These are phyloP conservation scores for Caenorhabditis becei DNA, from an alignment of 2,888 invertebrate genomes.

Conservation along the genomic window DNA sequence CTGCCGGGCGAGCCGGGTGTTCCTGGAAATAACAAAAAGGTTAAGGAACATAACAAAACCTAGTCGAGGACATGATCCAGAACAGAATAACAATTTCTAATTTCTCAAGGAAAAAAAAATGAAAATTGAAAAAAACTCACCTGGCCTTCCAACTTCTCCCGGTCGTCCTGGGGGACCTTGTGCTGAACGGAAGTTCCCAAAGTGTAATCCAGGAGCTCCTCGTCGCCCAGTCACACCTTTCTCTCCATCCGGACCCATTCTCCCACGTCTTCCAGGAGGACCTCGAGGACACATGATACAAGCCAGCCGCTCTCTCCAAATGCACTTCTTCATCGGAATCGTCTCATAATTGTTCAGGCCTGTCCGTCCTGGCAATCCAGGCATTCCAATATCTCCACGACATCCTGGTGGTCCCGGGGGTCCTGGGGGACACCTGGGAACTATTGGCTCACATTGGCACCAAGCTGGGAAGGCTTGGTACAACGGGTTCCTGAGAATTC, in stretches of 20 bases:
- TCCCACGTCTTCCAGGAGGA: slow-evolving; percentile 62
- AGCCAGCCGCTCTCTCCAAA: slow-evolving; percentile 23
- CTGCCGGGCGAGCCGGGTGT: slow-evolving; percentile 24
- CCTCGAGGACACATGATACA: slow-evolving; percentile 64
- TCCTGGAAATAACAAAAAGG: slow-evolving; percentile 35
- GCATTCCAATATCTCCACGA: slow-evolving; percentile 45
- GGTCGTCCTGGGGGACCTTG: slow-evolving; percentile 42
- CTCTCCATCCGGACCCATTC: slow-evolving; percentile 47
- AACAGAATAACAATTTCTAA: too few relatives aligned
- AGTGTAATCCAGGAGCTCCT: slow-evolving; percentile 25
- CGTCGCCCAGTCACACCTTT: slow-evolving; percentile 44
- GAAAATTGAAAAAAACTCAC: slow-evolving; percentile 16
- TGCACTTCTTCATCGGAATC: slow-evolving; percentile 35
- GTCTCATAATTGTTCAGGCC: slow-evolving; percentile 56
- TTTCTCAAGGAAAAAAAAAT: slow-evolving; percentile 1
- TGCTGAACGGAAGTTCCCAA: background rate
- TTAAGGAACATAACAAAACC: too few relatives aligned
- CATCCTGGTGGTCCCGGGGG: slow-evolving; percentile 59
- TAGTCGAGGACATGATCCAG: too few relatives aligned
- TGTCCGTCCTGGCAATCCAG: slow-evolving; percentile 53
- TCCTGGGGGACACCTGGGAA: slow-evolving; percentile 61
- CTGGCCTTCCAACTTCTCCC: slow-evolving; percentile 39
- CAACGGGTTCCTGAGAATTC: slow-evolving; percentile 23
- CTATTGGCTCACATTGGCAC: slow-evolving; percentile 63
- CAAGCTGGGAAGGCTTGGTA: slow-evolving; percentile 48